Percentiles rank a stretch among this genome's conserved stretches.
phyloP scores from a whole-genome alignment of 1,140 invertebrate genomes.

The Habropoda laboriosa region DNA sequence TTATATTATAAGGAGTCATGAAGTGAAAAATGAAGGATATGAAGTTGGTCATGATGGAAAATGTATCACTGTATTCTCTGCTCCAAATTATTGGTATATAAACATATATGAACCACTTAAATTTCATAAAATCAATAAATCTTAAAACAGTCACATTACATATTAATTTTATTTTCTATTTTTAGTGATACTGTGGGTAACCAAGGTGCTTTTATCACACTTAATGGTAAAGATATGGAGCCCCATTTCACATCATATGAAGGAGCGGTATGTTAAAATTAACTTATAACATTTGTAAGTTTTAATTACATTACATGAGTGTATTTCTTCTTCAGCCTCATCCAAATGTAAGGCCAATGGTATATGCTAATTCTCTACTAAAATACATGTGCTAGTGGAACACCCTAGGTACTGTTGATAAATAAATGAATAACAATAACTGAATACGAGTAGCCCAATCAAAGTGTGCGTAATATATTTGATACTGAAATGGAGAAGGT shows the following conservation, averaged over 20 bases:
- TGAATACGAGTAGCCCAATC: slow-evolving; percentile 74
- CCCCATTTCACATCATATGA: slow-evolving; percentile 96
- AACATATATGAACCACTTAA: background rate
- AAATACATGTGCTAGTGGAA: slow-evolving; percentile 84
- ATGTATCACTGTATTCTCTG: slow-evolving; percentile 98
- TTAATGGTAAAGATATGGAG: slow-evolving; percentile 94
- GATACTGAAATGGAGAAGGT: slow-evolving; percentile 69
- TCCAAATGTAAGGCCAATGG: slow-evolving; percentile 98
- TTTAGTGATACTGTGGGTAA: slow-evolving; percentile 99
- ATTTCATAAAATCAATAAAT: background rate
- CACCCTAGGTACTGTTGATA: slow-evolving; percentile 59
- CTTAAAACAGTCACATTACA: background rate
- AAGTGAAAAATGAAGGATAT: slow-evolving; percentile 98
- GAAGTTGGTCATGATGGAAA: slow-evolving; percentile 96
- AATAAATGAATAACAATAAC: slow-evolving; percentile 69
- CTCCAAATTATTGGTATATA: slow-evolving; percentile 98
- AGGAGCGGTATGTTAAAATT: slow-evolving; percentile 90
- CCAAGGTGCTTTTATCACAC: slow-evolving; percentile 97
- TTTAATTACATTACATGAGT: background rate
- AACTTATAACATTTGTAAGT: slow-evolving; percentile 33
- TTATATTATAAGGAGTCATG: slow-evolving; percentile 98
- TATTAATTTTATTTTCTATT: slow-evolving; percentile 61
- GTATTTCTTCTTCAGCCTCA: slow-evolving; percentile 88
- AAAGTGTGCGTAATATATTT: slow-evolving; percentile 77
- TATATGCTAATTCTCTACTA: slow-evolving; percentile 91